These are phyloP conservation scores for Girardinus metallicus DNA, from an alignment of 2,797 vertebrate genomes.

Conservation along the genomic window DNA sequence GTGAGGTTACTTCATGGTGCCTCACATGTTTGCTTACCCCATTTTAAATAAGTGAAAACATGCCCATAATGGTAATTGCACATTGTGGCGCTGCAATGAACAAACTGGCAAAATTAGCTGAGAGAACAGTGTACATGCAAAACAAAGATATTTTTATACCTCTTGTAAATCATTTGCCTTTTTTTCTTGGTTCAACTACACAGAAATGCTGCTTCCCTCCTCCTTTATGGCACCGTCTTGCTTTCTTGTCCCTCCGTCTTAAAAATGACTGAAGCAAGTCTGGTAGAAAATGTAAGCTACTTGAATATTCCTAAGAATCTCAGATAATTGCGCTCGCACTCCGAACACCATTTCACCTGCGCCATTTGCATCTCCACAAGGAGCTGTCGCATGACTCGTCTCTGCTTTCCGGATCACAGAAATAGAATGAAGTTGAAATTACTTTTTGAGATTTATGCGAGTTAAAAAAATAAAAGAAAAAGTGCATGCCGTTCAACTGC, in stretches of 20 bases:
- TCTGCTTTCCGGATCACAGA: conserved; percentile 44
- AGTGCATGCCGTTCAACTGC: conserved; percentile 15
- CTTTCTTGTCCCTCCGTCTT: conserved; percentile 29
- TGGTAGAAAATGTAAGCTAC: conserved; percentile 74
- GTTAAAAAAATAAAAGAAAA: not conserved
- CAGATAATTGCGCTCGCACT: conserved; percentile 41
- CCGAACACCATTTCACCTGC: conserved; percentile 60
- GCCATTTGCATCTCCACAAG: conserved; percentile 58
- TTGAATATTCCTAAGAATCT: conserved; percentile 66
- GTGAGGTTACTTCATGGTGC: not conserved
- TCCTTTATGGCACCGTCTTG: conserved; percentile 19
- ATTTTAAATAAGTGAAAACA: not conserved
- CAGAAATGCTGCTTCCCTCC: conserved; percentile 29
- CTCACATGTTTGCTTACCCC: not conserved
- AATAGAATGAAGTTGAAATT: conserved; percentile 63
- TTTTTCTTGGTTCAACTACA: conserved; percentile 22
- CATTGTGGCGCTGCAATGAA: conserved; percentile 15
- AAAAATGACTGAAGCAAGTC: conserved; percentile 47
- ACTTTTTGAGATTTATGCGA: conserved; percentile 45
- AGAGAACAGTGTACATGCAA: conserved; percentile 11
- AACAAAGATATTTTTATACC: conserved; percentile 13
- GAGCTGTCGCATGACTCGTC: conserved; percentile 61
- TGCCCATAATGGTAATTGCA: not conserved
- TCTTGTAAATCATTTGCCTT: conserved; percentile 30
- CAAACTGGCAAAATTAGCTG: conserved; percentile 26